Evolutionary conservation across 2,888 invertebrate genomes (phyloP), one percentile per base, ranked within the genome.

Genomic region (Teleogryllus oceanicus): DNA sequence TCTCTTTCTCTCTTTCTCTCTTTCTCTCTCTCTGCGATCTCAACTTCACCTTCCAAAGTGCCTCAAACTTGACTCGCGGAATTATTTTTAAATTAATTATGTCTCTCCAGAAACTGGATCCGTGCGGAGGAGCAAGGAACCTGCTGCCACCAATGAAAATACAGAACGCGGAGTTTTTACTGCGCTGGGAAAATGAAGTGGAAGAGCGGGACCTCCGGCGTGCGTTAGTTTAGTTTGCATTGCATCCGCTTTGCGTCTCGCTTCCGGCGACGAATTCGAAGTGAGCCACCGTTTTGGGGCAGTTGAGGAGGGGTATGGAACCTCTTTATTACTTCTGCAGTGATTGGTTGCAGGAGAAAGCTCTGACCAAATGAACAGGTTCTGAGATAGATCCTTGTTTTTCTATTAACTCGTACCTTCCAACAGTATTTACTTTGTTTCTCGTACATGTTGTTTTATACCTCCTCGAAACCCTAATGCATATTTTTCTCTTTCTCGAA

Each of bases 51-150:
- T 62, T 62, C 62, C 62, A 62, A 62, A 62, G 62, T 62, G 62
- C 62, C 62, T 62, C 62, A 62, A 62, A 62, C 62, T 62, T 62
- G 62, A 62, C 62, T 62, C n/a, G 62, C 62, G 62, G 62, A 62
- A 62, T 62, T 62, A 62, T 62, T 62, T 62, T 62, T 62, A 62
- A 62, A 62, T 62, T 62, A 62, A 62, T 62, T 62, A 62, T 62
- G 62, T 18, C 16, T 62, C 62, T 62, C 8, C 16, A 13, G 62
- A 62, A 62, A 62, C 62, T 62, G 62, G 62, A 62, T 62, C 62
- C n/a, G 3, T 18, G 13, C 62, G n/a, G 62, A 62, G n/a, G 62
- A 62, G 62, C 62, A 62, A 18, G n/a, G 16, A 18, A 62, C 62
- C n/a, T 13, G 62, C 62, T 62, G 62, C 62, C 62, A n/a, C n/a